Conservation (phyloP, 2,113 vertebrate species). For the Glaucomys volans region DNA sequence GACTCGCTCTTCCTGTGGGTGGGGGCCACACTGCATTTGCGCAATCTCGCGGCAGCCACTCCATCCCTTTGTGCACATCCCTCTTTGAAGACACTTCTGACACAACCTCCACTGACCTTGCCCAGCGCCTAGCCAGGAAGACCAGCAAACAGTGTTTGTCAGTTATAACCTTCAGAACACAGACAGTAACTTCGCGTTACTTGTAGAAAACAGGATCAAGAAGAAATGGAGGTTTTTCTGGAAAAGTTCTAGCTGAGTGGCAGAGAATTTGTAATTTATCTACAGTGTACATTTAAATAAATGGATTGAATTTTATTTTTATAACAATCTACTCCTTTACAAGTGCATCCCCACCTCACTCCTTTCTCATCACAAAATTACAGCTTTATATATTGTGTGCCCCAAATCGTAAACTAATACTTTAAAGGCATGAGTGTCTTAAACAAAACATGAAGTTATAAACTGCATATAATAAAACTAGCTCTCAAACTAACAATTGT, state of each 20-base stretch:
- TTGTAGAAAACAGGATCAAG: constrained; percentile 96
- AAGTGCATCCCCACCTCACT: too few species aligned
- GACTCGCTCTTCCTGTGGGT: constrained; percentile 97
- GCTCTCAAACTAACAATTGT: too few species aligned
- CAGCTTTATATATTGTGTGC: too few species aligned
- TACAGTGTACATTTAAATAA: constrained; percentile 71
- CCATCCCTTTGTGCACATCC: constrained; percentile 91
- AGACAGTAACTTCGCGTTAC: constrained; percentile 90
- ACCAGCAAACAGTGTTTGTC: constrained; percentile 97
- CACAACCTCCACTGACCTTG: constrained; percentile 90
- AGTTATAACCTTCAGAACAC: constrained; percentile 94
- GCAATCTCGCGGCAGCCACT: constrained; percentile 93
- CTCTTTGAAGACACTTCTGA: constrained; percentile 94
- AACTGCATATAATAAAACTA: too few species aligned
- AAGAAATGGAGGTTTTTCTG: constrained; percentile 95
- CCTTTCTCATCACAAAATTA: too few species aligned
- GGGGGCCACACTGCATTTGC: constrained; percentile 89
- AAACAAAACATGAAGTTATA: too few species aligned
- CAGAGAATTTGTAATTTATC: constrained; percentile 13
- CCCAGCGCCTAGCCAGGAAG: constrained; percentile 96
- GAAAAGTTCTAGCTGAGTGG: constrained; percentile 91
- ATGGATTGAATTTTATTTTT: constrained; percentile 28
- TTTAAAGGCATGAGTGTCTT: too few species aligned
- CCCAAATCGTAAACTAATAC: too few species aligned
- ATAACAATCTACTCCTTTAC: too few species aligned